Conservation (phyloP, 2,113 vertebrate species). For the Aplodontia rufa region DNA sequence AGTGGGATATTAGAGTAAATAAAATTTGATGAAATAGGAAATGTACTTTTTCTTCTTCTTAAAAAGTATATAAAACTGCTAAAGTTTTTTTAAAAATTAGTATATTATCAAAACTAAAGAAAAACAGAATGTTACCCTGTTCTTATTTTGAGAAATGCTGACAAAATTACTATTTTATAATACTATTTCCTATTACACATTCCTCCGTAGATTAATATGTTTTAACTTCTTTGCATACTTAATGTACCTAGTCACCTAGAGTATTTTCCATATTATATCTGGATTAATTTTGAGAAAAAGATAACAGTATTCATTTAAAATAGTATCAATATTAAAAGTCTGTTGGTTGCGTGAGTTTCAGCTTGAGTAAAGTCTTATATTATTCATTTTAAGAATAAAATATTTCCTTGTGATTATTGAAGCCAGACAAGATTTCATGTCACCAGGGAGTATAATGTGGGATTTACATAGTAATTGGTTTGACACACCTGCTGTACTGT, state of each 20-base stretch:
- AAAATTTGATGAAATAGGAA: not conserved
- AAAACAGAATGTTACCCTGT: not conserved
- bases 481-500: slow-evolving; percentile 66
- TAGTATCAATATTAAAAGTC: not conserved
- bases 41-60: not conserved
- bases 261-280: too few species aligned
- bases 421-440: slow-evolving; percentile 70
- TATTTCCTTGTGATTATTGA: slow-evolving; percentile 71
- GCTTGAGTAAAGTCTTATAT: not conserved
- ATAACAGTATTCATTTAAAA: too few species aligned
- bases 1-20: not conserved
- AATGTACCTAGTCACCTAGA: too few species aligned
- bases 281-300: too few species aligned
- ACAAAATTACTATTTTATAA: not conserved
- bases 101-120: not conserved
- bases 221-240: too few species aligned
- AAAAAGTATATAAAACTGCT: not conserved
- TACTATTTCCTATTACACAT: not conserved
- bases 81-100: not conserved
- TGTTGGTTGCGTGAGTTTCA: not conserved
- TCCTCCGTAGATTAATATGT: too few species aligned
- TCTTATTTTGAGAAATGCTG: not conserved
- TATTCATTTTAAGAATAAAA: slow-evolving; percentile 53
- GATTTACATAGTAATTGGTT: slow-evolving; percentile 81
- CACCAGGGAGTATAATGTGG: slow-evolving; percentile 52